Evolutionary conservation across 1,140 invertebrate genomes (phyloP).

Genomic region (Heliconius hewitsoni): DNA sequence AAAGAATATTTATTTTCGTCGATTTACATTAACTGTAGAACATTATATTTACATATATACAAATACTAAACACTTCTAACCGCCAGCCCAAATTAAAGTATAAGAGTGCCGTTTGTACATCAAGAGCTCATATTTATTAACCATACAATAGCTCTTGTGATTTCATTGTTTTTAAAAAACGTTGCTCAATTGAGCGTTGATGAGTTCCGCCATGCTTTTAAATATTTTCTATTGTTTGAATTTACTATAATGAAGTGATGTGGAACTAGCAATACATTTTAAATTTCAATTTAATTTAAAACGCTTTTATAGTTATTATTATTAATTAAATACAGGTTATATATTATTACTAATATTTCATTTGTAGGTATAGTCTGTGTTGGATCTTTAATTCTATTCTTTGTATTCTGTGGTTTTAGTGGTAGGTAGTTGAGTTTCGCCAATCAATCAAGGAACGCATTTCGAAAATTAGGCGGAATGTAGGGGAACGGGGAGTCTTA

Average conservation of each 20-base stretch:
- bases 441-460: no score
- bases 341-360: no score
- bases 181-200: conserved; percentile 60
- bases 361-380: no score
- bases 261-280: conserved; percentile 1
- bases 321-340: no score
- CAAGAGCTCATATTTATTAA: conserved; percentile 8
- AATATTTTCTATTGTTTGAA: conserved; percentile 51
- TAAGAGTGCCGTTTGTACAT: not conserved
- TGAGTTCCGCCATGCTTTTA: conserved; percentile 44
- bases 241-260: not conserved
- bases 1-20: not conserved
- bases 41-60: not conserved
- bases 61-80: conserved; percentile 13
- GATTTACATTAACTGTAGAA: not conserved
- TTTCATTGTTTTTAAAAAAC: conserved; percentile 27
- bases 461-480: no score
- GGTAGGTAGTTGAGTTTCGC: no score
- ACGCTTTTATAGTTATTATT: not conserved
- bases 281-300: not conserved
- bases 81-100: not conserved
- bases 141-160: not conserved
- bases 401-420: no score
- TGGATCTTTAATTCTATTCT: no score
- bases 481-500: no score